Percentiles rank a stretch among this genome's conserved stretches.
phyloP scores from a whole-genome alignment of 2,888 invertebrate genomes.

The Cheilosia scutellata region DNA sequence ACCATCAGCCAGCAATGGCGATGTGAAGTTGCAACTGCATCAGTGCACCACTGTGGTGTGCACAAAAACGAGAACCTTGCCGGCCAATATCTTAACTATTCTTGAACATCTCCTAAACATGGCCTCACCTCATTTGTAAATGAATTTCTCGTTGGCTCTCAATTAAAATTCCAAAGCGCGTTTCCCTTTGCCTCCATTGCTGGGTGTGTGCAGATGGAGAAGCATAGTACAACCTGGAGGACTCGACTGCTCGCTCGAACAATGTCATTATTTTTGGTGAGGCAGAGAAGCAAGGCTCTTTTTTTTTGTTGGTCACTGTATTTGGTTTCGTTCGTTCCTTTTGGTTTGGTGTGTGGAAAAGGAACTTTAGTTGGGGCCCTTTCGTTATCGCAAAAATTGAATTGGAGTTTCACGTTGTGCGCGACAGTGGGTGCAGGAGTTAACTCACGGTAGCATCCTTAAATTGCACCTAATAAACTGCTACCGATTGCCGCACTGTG shows the following conservation, averaged over 20 bases:
- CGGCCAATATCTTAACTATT: constrained; percentile 75
- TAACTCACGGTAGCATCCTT: constrained; percentile 75
- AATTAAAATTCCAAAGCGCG: constrained; percentile 77
- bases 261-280: constrained; percentile 73
- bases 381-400: constrained; percentile 66
- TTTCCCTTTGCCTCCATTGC: constrained; percentile 44
- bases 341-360: neutral
- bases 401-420: constrained; percentile 51
- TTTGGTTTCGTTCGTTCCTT: neutral
- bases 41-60: constrained; percentile 20
- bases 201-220: constrained; percentile 21
- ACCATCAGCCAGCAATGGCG: constrained; percentile 8
- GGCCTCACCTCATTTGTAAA: constrained; percentile 78
- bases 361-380: constrained; percentile 41
- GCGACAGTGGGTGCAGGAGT: constrained; percentile 68
- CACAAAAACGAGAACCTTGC: constrained; percentile 52
- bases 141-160: constrained; percentile 78
- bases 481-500: constrained; percentile 71
- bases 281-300: neutral
- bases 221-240: constrained; percentile 14
- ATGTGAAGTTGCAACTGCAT: constrained; percentile 48
- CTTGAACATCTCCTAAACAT: constrained; percentile 76
- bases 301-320: constrained; percentile 9
- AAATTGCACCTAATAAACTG: constrained; percentile 77
- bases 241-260: constrained; percentile 44